Evolutionary conservation across 1,140 invertebrate species (phyloP).

Genomic region (Daktulosphaira vitifoliae): DNA sequence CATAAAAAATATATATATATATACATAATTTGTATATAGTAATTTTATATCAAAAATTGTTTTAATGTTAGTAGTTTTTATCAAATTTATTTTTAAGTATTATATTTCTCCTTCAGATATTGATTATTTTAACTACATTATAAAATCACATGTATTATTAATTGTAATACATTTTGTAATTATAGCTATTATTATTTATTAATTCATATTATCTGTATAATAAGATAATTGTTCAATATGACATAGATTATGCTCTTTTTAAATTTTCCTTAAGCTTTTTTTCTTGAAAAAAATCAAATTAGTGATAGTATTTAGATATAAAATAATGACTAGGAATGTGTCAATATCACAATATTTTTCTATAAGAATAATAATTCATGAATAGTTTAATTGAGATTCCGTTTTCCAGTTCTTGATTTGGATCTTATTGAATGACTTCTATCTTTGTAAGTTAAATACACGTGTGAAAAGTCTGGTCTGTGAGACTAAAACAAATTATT

Average conservation of each 20-base stretch:
- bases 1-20: not conserved
- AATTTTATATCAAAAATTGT: constrained; percentile 4
- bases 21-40: constrained; percentile 24
- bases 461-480: constrained; percentile 25
- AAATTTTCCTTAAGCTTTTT: no score
- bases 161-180: no score
- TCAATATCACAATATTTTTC: no score
- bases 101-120: no score
- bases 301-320: not conserved
- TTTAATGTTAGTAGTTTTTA: constrained; percentile 15
- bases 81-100: no score
- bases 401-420: constrained; percentile 22
- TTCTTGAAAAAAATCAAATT: not conserved
- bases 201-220: no score
- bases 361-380: no score
- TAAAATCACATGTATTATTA: no score
- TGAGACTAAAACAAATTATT: constrained; percentile 7
- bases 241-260: no score
- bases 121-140: no score
- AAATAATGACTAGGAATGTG: not conserved
- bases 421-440: not conserved
- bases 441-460: constrained; percentile 18
- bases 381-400: not conserved
- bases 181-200: no score
- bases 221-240: no score